Evolutionary conservation across 1,140 invertebrate species (phyloP).

Genomic region (Hyles euphorbiae): DNA sequence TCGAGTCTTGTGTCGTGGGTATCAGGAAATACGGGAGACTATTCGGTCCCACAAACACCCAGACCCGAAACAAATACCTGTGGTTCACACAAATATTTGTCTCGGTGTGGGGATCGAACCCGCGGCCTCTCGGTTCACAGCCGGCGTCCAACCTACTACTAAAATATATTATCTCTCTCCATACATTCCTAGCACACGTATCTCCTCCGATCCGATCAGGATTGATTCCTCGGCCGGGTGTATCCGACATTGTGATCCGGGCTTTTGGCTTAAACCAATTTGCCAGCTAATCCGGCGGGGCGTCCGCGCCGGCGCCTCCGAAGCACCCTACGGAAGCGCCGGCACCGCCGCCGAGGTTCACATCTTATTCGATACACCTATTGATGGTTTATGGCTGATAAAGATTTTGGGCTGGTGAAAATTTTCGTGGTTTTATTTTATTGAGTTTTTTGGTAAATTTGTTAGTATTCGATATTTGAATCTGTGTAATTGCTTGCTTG

Average conservation of each 20-base stretch:
- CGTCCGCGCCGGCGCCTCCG: slow-evolving; percentile 36
- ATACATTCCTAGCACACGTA: slow-evolving; percentile 7
- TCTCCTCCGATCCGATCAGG: slow-evolving; percentile 27
- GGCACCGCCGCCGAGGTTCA: not conserved
- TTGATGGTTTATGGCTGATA: not conserved
- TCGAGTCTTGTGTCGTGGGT: too few species aligned
- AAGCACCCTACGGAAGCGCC: slow-evolving; percentile 18
- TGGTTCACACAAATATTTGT: too few species aligned
- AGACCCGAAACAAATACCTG: too few species aligned
- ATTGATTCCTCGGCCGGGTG: slow-evolving; percentile 49
- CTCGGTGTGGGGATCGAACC: too few species aligned
- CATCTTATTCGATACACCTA: slow-evolving; percentile 7
- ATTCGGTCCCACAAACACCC: too few species aligned
- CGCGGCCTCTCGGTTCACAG: too few species aligned
- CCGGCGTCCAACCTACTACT: too few species aligned
- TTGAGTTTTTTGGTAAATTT: not conserved
- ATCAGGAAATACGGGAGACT: too few species aligned
- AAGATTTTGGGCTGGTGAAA: not conserved
- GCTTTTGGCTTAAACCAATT: slow-evolving; percentile 59
- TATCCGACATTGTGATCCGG: slow-evolving; percentile 27
- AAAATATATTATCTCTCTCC: not conserved
- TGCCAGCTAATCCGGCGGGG: slow-evolving; percentile 55
- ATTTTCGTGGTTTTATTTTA: not conserved
- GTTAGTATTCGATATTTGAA: too few species aligned
- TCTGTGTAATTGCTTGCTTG: too few species aligned